These are phyloP conservation scores for Aphelenchoides fujianensis DNA, from an alignment of 1,140 invertebrate species.

Conservation along the genomic window DNA sequence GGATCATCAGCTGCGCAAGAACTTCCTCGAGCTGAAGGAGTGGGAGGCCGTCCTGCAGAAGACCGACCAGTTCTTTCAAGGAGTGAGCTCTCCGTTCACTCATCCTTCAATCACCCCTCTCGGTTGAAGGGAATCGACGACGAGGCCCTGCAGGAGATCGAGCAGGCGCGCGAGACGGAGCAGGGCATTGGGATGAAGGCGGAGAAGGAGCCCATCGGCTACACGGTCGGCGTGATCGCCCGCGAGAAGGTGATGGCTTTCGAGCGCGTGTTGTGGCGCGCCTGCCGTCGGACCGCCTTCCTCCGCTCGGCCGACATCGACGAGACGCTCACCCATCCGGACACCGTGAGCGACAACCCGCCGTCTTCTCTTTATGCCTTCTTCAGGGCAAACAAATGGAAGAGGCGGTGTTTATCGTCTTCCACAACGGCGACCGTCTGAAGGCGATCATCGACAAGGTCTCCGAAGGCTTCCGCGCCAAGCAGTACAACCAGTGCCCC, in stretches of 20 bases:
- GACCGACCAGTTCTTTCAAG: slow-evolving; percentile 62
- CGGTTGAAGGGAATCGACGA: slow-evolving; percentile 58
- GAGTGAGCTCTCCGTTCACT: slow-evolving; percentile 35
- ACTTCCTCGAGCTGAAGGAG: slow-evolving; percentile 61
- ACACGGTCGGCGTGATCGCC: slow-evolving; percentile 56
- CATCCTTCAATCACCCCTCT: neutral
- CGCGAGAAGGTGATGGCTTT: slow-evolving; percentile 57
- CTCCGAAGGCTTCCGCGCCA: slow-evolving; percentile 60
- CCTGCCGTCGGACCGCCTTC: slow-evolving; percentile 60
- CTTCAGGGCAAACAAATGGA: slow-evolving; percentile 63
- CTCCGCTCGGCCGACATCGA: slow-evolving; percentile 63
- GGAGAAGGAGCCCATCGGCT: slow-evolving; percentile 56
- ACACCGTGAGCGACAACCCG: slow-evolving; percentile 36
- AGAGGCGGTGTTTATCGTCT: slow-evolving; percentile 65
- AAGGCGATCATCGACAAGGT: slow-evolving; percentile 63
- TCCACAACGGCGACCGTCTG: slow-evolving; percentile 65
- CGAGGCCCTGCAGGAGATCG: slow-evolving; percentile 52
- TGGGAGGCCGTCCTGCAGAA: slow-evolving; percentile 62
- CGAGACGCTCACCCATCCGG: slow-evolving; percentile 53
- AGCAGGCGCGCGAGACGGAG: slow-evolving; percentile 49
- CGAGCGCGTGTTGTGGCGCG: slow-evolving; percentile 59
- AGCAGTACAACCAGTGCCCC: slow-evolving; percentile 61
- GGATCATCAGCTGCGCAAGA: slow-evolving; percentile 57
- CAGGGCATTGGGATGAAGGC: slow-evolving; percentile 29
- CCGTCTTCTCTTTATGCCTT: slow-evolving; percentile 8